A percentile compares a stretch with the other conserved stretches of the same genome.
phyloP scores from a whole-genome alignment of 2,888 invertebrate genomes.

The Lithophane semibrunnea region DNA sequence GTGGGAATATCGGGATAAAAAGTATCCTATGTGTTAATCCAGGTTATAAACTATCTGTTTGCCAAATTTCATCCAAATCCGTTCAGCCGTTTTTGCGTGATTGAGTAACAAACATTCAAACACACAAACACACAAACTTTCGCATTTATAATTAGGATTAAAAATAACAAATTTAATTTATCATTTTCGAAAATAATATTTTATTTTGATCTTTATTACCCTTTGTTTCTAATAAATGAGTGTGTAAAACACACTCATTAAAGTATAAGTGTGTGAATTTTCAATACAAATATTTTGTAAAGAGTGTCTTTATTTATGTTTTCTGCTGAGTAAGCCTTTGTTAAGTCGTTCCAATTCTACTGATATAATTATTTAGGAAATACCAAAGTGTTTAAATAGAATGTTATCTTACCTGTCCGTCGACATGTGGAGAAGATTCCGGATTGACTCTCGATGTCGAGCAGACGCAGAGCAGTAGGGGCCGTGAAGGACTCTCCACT shows the following conservation, averaged over 20 bases:
- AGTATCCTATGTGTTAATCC: too few relatives aligned
- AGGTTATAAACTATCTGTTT: too few relatives aligned
- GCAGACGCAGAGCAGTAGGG: constrained; percentile 63
- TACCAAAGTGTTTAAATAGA: background rate
- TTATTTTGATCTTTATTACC: background rate
- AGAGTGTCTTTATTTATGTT: background rate
- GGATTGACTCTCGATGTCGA: constrained; percentile 81
- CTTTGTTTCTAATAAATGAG: background rate
- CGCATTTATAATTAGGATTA: too few relatives aligned
- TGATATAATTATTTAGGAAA: background rate
- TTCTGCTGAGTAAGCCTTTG: background rate
- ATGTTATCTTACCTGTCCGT: constrained; percentile 72
- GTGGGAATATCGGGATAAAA: too few relatives aligned
- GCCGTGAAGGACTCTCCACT: constrained; percentile 72
- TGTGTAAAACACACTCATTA: too few relatives aligned
- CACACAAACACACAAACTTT: too few relatives aligned
- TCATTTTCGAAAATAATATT: background rate
- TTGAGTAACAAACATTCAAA: too few relatives aligned
- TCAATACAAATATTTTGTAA: background rate
- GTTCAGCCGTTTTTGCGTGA: too few relatives aligned
- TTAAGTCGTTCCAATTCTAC: background rate
- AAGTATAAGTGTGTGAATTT: background rate
- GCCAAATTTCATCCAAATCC: too few relatives aligned
- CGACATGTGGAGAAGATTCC: constrained; percentile 62
- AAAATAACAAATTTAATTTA: too few relatives aligned